Conservation (phyloP, 2,888 invertebrate species). For the Sesia apiformis region DNA sequence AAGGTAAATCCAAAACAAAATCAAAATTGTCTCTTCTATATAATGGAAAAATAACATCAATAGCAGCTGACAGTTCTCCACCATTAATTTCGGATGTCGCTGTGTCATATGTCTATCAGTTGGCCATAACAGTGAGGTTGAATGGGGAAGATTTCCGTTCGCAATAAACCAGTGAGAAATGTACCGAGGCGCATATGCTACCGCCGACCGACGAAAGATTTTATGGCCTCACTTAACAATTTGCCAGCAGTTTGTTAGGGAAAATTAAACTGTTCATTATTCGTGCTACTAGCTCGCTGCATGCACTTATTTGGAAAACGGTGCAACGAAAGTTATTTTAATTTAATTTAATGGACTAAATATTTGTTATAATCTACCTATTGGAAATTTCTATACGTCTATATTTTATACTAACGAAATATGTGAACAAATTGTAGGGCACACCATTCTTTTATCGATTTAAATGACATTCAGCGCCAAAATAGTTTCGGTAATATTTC, state of each 20-base stretch:
- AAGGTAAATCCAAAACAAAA: no score
- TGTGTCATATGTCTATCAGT: constrained; percentile 54
- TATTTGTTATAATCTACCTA: no score
- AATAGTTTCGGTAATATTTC: no score
- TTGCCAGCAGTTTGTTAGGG: constrained; percentile 25
- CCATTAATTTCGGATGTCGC: constrained; percentile 40
- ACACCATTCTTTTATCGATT: no score
- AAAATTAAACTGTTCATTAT: constrained; percentile 17
- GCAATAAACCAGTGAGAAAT: constrained; percentile 55
- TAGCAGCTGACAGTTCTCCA: not conserved
- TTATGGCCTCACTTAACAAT: constrained; percentile 36
- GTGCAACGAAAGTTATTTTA: no score
- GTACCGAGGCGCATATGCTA: constrained; percentile 31
- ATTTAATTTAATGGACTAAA: no score
- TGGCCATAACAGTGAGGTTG: constrained; percentile 32
- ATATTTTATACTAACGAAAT: no score
- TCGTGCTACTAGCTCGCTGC: constrained; percentile 1
- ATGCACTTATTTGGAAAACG: not conserved
- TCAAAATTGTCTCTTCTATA: no score
- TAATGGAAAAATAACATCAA: no score
- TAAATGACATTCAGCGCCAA: no score
- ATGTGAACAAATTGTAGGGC: no score
- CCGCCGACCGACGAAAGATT: constrained; percentile 40
- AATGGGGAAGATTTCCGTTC: constrained; percentile 53
- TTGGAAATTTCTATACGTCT: no score